These are phyloP conservation scores for Dysidea cf. avara DNA, from an alignment of 37 sponge, comb jelly and placozoan genomes.

Conservation along the genomic window DNA sequence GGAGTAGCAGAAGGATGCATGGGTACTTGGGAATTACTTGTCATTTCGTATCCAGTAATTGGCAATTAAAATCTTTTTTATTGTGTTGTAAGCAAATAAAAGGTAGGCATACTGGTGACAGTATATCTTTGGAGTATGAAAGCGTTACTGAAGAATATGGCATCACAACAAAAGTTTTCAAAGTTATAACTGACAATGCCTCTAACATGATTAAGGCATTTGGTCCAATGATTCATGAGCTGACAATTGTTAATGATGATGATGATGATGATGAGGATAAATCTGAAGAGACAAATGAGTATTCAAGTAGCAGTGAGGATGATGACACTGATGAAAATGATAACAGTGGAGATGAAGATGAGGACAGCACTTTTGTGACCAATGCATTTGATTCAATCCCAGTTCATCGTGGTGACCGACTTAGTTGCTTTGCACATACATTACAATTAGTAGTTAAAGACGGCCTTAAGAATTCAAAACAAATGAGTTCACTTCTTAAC, in stretches of 20 bases:
- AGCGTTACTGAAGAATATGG: not conserved
- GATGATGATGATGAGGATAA: slow-evolving; percentile 6
- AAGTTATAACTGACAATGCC: slow-evolving; percentile 25
- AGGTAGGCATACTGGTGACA: not conserved
- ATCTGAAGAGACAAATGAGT: too few relatives aligned
- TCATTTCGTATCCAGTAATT: not conserved
- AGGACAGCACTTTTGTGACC: not conserved
- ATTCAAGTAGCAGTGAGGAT: too few relatives aligned
- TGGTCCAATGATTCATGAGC: too few relatives aligned
- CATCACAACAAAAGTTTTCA: not conserved
- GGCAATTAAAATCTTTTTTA: slow-evolving; percentile 8
- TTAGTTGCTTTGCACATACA: slow-evolving; percentile 17
- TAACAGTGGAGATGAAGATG: not conserved
- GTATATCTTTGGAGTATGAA: not conserved
- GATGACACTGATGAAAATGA: not conserved
- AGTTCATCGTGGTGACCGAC: not conserved
- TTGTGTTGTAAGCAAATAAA: slow-evolving; percentile 16
- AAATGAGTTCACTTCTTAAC: not conserved
- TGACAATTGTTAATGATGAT: slow-evolving; percentile 17
- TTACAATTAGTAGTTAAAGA: slow-evolving; percentile 19
- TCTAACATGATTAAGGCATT: too few relatives aligned
- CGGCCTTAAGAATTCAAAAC: slow-evolving; percentile 5
- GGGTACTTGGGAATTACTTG: not conserved
- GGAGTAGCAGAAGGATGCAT: slow-evolving; percentile 7
- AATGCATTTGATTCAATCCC: too few relatives aligned